A percentile compares a stretch with the other conserved stretches of the same genome.
These are phyloP conservation scores for Megatriorchis doriae DNA, from an alignment of 2,113 vertebrate species.

Conservation along the genomic window DNA sequence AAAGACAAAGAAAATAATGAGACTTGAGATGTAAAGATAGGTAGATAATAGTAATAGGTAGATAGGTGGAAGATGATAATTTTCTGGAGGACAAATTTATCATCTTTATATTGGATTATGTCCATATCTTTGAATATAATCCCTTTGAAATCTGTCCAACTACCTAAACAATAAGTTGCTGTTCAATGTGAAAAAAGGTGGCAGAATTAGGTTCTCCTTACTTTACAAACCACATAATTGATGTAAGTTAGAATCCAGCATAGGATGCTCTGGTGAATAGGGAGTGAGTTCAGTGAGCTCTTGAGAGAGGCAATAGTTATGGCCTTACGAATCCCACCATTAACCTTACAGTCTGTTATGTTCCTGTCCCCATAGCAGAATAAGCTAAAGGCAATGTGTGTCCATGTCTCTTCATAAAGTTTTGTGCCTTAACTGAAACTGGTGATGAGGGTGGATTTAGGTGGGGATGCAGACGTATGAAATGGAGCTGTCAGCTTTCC, in stretches of 20 bases:
- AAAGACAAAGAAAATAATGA: background rate
- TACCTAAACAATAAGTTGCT: background rate
- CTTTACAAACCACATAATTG: background rate
- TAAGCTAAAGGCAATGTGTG: background rate
- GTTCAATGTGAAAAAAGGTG: background rate
- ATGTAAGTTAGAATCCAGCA: background rate
- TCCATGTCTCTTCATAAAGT: background rate
- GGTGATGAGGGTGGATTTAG: background rate
- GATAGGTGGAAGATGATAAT: background rate
- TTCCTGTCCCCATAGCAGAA: fast-evolving
- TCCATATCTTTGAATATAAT: background rate
- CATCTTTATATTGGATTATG: background rate
- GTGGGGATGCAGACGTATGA: background rate
- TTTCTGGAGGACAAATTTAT: background rate
- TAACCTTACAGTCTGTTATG: background rate
- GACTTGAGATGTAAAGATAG: background rate
- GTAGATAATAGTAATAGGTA: background rate
- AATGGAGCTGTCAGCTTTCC: background rate
- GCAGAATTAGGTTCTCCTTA: background rate
- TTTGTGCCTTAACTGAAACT: background rate
- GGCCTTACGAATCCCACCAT: background rate
- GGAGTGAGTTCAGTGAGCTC: background rate
- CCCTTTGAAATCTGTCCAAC: background rate
- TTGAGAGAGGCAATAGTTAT: background rate
- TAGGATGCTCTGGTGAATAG: background rate